Conservation (phyloP, 2,113 vertebrate species). For the Tamias sibiricus region DNA sequence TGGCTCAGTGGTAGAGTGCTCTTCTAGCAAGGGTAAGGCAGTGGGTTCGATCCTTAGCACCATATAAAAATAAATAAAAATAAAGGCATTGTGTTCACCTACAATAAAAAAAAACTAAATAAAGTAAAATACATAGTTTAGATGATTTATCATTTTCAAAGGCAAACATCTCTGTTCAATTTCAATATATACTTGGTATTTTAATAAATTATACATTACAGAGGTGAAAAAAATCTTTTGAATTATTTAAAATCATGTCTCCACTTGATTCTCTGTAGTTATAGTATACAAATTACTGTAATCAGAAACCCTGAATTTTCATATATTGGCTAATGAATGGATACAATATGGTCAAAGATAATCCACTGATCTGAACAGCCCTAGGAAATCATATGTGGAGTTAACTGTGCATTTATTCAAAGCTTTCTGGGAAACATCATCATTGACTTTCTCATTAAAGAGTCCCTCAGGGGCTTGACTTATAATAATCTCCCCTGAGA, state of each 20-base stretch:
- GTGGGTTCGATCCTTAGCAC: no score
- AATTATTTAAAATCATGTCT: neutral
- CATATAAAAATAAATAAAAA: no score
- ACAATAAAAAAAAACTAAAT: no score
- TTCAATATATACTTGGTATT: neutral
- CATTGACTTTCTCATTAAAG: neutral
- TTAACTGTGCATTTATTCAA: neutral
- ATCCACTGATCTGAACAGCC: neutral
- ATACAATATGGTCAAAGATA: neutral
- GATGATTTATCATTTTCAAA: slow-evolving; percentile 48
- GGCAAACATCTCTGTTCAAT: neutral
- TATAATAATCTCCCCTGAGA: slow-evolving; percentile 38
- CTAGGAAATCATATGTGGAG: neutral
- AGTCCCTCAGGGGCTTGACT: neutral
- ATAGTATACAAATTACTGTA: slow-evolving; percentile 11
- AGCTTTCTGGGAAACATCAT: neutral
- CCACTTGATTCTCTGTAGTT: slow-evolving; percentile 31
- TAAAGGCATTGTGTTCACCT: no score
- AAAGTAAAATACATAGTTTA: slow-evolving; percentile 28
- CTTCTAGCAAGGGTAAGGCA: no score
- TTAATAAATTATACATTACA: neutral
- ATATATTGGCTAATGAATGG: neutral
- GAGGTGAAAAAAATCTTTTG: neutral
- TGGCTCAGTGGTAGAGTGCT: no score
- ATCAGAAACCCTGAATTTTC: neutral